Conservation (phyloP, 1,140 invertebrate genomes). For the Trachelipus rathkii region DNA sequence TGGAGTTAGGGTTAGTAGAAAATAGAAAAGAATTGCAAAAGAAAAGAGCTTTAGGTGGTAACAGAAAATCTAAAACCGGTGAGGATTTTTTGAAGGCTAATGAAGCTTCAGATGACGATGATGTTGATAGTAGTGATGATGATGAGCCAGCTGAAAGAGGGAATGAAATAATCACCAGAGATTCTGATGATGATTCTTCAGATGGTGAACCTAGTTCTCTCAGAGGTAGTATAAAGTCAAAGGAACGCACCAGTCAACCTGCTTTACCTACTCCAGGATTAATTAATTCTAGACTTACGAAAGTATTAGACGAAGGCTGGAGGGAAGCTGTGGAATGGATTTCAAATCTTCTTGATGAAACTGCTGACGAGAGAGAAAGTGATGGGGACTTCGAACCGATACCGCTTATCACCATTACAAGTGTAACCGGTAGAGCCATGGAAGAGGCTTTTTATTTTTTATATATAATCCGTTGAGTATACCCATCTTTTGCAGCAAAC, state of each 20-base stretch:
- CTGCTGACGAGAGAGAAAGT: slow-evolving; percentile 41
- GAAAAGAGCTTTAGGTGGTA: neutral
- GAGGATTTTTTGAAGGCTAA: slow-evolving; percentile 22
- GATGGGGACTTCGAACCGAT: slow-evolving; percentile 43
- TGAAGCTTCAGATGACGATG: neutral
- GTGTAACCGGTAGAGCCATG: slow-evolving; percentile 36
- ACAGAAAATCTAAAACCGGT: neutral
- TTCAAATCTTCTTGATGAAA: slow-evolving; percentile 25
- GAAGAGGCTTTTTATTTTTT: slow-evolving; percentile 34
- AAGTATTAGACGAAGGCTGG: slow-evolving; percentile 22
- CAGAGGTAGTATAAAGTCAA: too few relatives aligned
- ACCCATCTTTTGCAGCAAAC: too few relatives aligned
- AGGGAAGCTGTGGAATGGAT: slow-evolving; percentile 37
- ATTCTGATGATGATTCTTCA: too few relatives aligned
- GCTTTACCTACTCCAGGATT: slow-evolving; percentile 18
- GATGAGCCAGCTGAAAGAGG: too few relatives aligned
- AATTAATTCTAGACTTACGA: neutral
- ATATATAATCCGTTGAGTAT: slow-evolving; percentile 30
- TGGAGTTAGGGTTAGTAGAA: slow-evolving; percentile 59
- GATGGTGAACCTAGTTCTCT: too few relatives aligned
- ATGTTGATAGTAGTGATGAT: slow-evolving; percentile 4
- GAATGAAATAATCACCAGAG: too few relatives aligned
- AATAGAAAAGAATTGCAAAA: slow-evolving; percentile 16
- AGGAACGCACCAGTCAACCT: too few relatives aligned
- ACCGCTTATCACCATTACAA: slow-evolving; percentile 39